A percentile compares a stretch with the other conserved stretches of the same genome.
These are phyloP conservation scores for Agrilus cyanescens DNA, from an alignment of 2,888 invertebrate species.

Conservation along the genomic window DNA sequence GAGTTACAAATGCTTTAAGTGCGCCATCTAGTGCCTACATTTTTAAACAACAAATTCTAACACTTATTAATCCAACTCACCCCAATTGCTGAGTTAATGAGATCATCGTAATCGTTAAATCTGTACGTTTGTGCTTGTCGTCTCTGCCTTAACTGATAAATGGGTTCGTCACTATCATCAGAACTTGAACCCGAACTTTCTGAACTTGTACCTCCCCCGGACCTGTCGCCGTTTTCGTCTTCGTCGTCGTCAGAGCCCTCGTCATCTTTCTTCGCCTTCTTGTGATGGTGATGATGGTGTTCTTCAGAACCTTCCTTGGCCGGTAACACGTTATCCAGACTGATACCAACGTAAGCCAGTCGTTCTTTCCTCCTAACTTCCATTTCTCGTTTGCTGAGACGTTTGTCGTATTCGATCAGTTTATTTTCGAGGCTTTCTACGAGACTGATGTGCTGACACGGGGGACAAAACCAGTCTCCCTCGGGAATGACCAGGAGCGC, in stretches of 20 bases:
- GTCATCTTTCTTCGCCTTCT: constrained; percentile 26
- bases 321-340: constrained; percentile 57
- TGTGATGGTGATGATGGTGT: constrained; percentile 29
- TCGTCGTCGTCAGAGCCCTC: constrained; percentile 21
- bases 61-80: too few relatives aligned
- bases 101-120: constrained; percentile 88
- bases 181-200: constrained; percentile 17
- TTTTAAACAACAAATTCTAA: too few relatives aligned
- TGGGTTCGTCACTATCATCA: constrained; percentile 55
- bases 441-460: constrained; percentile 85
- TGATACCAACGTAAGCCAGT: constrained; percentile 63
- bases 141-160: constrained; percentile 74
- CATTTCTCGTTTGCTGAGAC: constrained; percentile 52
- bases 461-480: constrained; percentile 97
- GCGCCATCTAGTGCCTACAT: too few relatives aligned
- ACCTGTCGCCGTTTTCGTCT: constrained; percentile 18
- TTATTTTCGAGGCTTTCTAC: constrained; percentile 63
- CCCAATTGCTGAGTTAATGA: constrained; percentile 86
- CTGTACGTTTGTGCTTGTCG: constrained; percentile 70
- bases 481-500: constrained; percentile 89
- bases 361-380: constrained; percentile 57
- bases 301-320: constrained; percentile 23
- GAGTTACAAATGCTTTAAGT: too few relatives aligned
- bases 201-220: constrained; percentile 21
- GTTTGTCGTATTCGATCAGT: constrained; percentile 64